Base-by-base conservation (phyloP, 2,113 vertebrate genomes). In the Nothocercus julius region DNA sequence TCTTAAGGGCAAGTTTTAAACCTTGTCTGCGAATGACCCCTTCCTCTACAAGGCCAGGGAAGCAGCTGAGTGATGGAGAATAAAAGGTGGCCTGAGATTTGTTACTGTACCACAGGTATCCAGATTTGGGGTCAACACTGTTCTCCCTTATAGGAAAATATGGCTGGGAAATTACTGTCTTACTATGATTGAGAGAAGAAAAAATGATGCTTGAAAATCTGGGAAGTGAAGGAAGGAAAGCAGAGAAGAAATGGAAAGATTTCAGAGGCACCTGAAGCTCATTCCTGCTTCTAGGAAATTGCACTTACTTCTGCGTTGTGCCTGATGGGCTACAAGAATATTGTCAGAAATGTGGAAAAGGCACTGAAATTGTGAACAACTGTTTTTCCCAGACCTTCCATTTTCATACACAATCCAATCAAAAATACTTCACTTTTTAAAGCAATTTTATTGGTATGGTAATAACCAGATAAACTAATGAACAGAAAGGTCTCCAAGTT, bases 11-110 rank as follows among this genome's bases (percentile, higher is more conserved):
- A 21, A 61, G 49, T 95, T 84, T 91, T 58, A 69, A 72, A 80
- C 20, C 51, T 90, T 83, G 45, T 66, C 63, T 87, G 17, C 82
- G 16, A 73, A 40, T 9, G 10, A 56, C 66, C 44, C 83, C 68
- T 90, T 88, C 68, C 51, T 83, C 45, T 4, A 7, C 72, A 83
- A 78, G 61, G 74, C 40, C 49, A 69, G 59, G 59, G 90, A 96
- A 32, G 36, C 36, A 59, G 4, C 3, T 74, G 49, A 70, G 87
- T 79, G 82, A 82, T 21, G 82, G 34, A 79, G 51, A 70, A 36
- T 13, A 25, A 70, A 85, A 68, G 19, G 14, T 87, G 22, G 90
- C 49, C 44, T n/a, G 54, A 81, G 4, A n/a, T 82, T 58, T 79
- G 64, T 61, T 5, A 14, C 54, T 85, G 91, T 66, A 87, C 24